phyloP scores from a whole-genome alignment of 2,113 vertebrate species.

The Polyodon spathula region DNA sequence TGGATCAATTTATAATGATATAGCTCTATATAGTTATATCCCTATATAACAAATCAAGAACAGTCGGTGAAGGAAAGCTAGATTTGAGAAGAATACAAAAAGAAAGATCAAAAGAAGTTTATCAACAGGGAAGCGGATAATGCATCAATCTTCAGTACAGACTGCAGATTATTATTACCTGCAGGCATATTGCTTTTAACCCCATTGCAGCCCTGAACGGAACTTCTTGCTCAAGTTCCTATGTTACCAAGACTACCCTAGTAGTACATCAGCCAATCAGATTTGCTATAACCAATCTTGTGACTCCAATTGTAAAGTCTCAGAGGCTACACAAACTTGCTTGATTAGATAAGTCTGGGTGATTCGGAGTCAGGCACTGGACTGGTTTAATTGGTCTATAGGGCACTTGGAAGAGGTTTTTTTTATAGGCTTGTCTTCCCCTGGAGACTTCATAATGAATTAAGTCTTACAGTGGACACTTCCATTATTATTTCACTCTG shows the following conservation, averaged over 20 bases:
- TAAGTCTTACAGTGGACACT: neutral
- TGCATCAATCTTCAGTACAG: neutral
- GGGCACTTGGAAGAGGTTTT: neutral
- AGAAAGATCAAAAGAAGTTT: neutral
- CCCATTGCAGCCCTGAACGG: neutral
- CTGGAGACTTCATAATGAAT: neutral
- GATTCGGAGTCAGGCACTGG: neutral
- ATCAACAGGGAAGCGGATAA: neutral
- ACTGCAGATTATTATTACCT: neutral
- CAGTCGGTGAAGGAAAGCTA: too few relatives aligned
- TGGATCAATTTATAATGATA: too few relatives aligned
- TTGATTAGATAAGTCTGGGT: neutral
- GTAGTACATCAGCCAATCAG: slow-evolving; percentile 16
- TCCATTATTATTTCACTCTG: neutral
- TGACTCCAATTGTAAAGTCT: slow-evolving; percentile 19
- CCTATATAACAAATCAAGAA: too few relatives aligned
- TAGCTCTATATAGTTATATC: too few relatives aligned
- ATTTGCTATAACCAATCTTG: slow-evolving; percentile 15
- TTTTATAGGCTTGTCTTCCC: neutral
- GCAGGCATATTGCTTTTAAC: neutral
- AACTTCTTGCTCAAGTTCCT: neutral
- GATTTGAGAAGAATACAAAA: too few relatives aligned
- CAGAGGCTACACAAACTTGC: slow-evolving; percentile 4
- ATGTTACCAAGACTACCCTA: slow-evolving; percentile 19
- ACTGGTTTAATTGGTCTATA: neutral